A percentile compares a stretch with the other conserved stretches of the same genome.
These are phyloP conservation scores for Scaptomyza pallida DNA, from an alignment of 1,140 invertebrate genomes.

Conservation along the genomic window DNA sequence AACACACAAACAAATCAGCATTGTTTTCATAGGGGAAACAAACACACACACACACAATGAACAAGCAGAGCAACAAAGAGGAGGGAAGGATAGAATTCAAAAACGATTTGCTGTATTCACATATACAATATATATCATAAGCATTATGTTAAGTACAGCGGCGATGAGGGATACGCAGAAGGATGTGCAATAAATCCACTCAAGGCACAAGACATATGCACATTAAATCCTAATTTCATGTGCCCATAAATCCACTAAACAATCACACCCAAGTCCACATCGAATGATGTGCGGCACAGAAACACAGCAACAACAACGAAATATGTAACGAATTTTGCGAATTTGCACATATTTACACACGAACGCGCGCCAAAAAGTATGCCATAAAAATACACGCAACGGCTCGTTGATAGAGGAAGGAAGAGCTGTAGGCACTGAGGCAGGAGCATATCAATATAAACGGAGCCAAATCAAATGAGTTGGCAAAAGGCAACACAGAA, in stretches of 20 bases:
- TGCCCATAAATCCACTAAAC: conserved; percentile 80
- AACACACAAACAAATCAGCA: conserved; percentile 1
- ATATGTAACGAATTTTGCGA: conserved; percentile 77
- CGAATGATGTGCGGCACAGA: conserved; percentile 43
- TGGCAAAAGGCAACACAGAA: conserved; percentile 67
- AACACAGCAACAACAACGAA: conserved; percentile 15
- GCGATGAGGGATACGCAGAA: conserved; percentile 11
- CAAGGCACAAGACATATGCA: conserved; percentile 71
- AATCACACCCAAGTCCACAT: conserved; percentile 61
- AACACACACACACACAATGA: too few species aligned
- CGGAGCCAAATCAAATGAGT: conserved; percentile 74
- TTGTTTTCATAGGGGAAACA: neutral
- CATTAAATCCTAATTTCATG: conserved; percentile 81
- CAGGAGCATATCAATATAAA: conserved; percentile 70
- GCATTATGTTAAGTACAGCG: conserved; percentile 70
- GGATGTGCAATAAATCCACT: conserved; percentile 67
- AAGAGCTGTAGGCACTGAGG: neutral
- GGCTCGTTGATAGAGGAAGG: too few species aligned
- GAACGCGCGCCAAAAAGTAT: conserved; percentile 70
- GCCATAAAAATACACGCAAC: conserved; percentile 71
- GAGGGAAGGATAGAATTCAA: conserved; percentile 22
- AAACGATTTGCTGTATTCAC: conserved; percentile 61
- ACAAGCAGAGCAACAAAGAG: conserved; percentile 25
- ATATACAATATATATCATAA: conserved; percentile 58
- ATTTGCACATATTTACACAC: conserved; percentile 78